Evolutionary conservation across 2,888 invertebrate species (phyloP).

Genomic region (Drosophila gaucha): DNA sequence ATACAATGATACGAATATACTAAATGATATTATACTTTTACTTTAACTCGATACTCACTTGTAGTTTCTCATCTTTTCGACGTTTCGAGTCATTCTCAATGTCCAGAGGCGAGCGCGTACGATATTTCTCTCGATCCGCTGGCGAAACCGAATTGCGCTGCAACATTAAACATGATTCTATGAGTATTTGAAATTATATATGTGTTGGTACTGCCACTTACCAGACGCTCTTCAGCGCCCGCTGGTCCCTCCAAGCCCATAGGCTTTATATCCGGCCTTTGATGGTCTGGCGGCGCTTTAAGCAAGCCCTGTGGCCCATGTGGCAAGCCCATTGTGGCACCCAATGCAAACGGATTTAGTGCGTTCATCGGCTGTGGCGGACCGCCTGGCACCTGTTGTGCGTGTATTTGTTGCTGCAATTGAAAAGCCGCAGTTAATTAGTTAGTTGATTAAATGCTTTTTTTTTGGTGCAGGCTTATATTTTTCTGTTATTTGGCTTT

Average conservation of each 20-base stretch:
- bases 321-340: slow-evolving; percentile 84
- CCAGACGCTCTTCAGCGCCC: slow-evolving; percentile 87
- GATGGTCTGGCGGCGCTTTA: slow-evolving; percentile 85
- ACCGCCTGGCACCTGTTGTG: slow-evolving; percentile 90
- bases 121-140: slow-evolving; percentile 92
- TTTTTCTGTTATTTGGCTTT: slow-evolving; percentile 37
- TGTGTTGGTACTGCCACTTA: slow-evolving; percentile 74
- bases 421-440: slow-evolving; percentile 15
- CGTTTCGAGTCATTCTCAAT: slow-evolving; percentile 91
- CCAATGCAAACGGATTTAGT: slow-evolving; percentile 85
- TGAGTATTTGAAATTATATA: slow-evolving; percentile 5
- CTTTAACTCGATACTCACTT: slow-evolving; percentile 88
- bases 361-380: slow-evolving; percentile 86
- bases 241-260: slow-evolving; percentile 86
- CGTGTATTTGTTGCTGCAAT: slow-evolving; percentile 94
- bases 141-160: slow-evolving; percentile 93
- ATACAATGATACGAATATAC: slow-evolving; percentile 50
- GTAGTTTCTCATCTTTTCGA: slow-evolving; percentile 94
- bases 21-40: slow-evolving; percentile 18
- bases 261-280: slow-evolving; percentile 84
- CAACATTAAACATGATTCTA: slow-evolving; percentile 28
- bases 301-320: slow-evolving; percentile 85
- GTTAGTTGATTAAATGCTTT: slow-evolving; percentile 22
- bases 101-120: slow-evolving; percentile 91
- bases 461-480: slow-evolving; percentile 3